Conservation (phyloP, 1,140 invertebrate species). For the Macrobrachium nipponense region DNA sequence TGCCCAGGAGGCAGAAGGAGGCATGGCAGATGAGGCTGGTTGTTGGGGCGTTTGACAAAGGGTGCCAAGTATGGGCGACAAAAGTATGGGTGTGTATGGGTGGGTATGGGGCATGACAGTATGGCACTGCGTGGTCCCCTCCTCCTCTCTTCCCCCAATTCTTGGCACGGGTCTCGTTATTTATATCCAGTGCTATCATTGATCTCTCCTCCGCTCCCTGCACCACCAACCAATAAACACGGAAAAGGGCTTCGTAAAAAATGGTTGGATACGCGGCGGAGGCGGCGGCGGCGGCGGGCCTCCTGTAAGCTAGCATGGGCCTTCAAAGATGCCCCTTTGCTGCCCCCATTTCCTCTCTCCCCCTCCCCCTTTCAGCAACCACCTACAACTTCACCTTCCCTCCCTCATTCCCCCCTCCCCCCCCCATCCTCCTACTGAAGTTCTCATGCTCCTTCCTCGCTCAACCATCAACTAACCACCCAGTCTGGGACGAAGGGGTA, state of each 20-base stretch:
- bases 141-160: not conserved
- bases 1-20: too few relatives aligned
- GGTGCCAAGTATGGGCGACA: slow-evolving; percentile 17
- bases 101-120: slow-evolving; percentile 51
- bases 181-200: slow-evolving; percentile 56
- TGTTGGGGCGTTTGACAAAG: too few relatives aligned
- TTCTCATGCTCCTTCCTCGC: not conserved
- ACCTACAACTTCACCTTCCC: too few relatives aligned
- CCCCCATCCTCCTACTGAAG: too few relatives aligned
- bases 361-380: too few relatives aligned
- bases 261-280: slow-evolving; percentile 37
- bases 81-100: not conserved
- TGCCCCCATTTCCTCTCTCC: too few relatives aligned
- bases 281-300: too few relatives aligned
- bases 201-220: slow-evolving; percentile 44
- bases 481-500: slow-evolving; percentile 34
- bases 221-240: slow-evolving; percentile 53
- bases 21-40: not conserved
- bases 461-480: slow-evolving; percentile 4
- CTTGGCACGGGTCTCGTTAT: slow-evolving; percentile 55
- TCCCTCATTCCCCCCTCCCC: too few relatives aligned
- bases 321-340: not conserved
- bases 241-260: slow-evolving; percentile 54
- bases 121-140: slow-evolving; percentile 40
- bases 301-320: slow-evolving; percentile 37